A percentile compares a stretch with the other conserved stretches of the same genome.
phyloP scores from a whole-genome alignment of 2,888 invertebrate genomes.

The Odontocerum albicorne region DNA sequence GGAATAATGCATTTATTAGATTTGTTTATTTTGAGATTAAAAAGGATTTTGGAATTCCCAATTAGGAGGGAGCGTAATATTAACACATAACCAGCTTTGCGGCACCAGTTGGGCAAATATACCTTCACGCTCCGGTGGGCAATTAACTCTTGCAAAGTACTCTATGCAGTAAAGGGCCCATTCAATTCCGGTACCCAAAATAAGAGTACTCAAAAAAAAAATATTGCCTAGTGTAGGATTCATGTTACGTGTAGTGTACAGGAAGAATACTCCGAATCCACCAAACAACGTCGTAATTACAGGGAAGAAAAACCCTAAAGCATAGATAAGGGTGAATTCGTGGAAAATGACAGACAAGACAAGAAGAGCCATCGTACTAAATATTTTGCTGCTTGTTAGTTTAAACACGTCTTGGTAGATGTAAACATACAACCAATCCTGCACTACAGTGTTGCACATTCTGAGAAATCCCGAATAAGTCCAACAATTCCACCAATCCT shows the following conservation, averaged over 20 bases:
- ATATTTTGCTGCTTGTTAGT: conserved; percentile 47
- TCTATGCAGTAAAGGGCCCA: conserved; percentile 84
- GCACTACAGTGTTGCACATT: conserved; percentile 96
- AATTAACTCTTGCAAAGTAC: conserved; percentile 78
- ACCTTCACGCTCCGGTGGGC: conserved; percentile 47
- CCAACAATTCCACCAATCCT: conserved; percentile 95
- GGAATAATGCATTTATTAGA: too few species aligned
- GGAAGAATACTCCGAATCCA: conserved; percentile 62
- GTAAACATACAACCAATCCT: conserved; percentile 92
- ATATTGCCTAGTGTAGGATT: conserved; percentile 59
- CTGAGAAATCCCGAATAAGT: conserved; percentile 81
- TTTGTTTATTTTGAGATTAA: too few species aligned
- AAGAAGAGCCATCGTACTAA: conserved; percentile 69
- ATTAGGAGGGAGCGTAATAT: background rate
- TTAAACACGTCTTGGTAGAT: conserved; percentile 73
- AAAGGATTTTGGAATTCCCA: conserved; percentile 9
- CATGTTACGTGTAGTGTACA: conserved; percentile 54
- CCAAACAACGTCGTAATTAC: conserved; percentile 79
- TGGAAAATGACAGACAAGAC: conserved; percentile 84
- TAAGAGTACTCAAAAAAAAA: conserved; percentile 79
- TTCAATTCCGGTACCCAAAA: conserved; percentile 75
- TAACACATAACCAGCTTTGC: conserved; percentile 51
- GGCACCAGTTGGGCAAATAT: conserved; percentile 51
- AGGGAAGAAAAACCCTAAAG: conserved; percentile 87
- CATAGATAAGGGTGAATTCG: conserved; percentile 79